These are phyloP conservation scores for Drosophila punjabiensis DNA, from an alignment of 1,140 invertebrate species.

Conservation along the genomic window DNA sequence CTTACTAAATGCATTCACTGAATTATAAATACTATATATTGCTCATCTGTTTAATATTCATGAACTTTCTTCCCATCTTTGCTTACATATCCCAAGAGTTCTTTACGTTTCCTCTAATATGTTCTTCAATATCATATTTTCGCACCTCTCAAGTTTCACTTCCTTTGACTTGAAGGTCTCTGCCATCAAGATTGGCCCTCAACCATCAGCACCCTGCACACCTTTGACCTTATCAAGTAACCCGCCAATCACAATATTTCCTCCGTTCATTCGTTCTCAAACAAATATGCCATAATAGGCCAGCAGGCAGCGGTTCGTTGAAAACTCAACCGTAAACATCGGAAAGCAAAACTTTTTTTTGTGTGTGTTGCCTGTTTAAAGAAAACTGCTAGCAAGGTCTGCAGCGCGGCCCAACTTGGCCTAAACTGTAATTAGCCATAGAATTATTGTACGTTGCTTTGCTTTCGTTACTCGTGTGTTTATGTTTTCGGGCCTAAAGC, in stretches of 20 bases:
- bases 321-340: conserved; percentile 37
- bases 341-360: conserved; percentile 34
- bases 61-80: neutral
- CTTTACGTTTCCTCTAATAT: conserved; percentile 6
- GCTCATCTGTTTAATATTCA: neutral
- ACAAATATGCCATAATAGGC: conserved; percentile 33
- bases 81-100: neutral
- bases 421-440: conserved; percentile 48
- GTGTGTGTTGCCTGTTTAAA: conserved; percentile 18
- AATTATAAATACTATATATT: neutral
- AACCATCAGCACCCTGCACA: conserved; percentile 9
- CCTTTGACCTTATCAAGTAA: conserved; percentile 34
- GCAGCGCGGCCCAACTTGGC: conserved; percentile 9
- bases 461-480: conserved; percentile 14
- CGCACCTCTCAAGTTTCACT: conserved; percentile 18
- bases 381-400: conserved; percentile 43
- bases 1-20: too few relatives aligned
- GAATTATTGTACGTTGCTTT: conserved; percentile 34
- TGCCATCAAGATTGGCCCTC: conserved; percentile 17
- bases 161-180: conserved; percentile 20
- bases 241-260: conserved; percentile 45
- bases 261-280: conserved; percentile 22
- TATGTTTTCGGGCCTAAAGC: conserved; percentile 26
- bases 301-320: conserved; percentile 8
- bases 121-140: conserved; percentile 6